A percentile compares a stretch with the other conserved stretches of the same genome.
Evolutionary conservation across 2,797 vertebrate species (phyloP).

Genomic region (Chrosomus eos): DNA sequence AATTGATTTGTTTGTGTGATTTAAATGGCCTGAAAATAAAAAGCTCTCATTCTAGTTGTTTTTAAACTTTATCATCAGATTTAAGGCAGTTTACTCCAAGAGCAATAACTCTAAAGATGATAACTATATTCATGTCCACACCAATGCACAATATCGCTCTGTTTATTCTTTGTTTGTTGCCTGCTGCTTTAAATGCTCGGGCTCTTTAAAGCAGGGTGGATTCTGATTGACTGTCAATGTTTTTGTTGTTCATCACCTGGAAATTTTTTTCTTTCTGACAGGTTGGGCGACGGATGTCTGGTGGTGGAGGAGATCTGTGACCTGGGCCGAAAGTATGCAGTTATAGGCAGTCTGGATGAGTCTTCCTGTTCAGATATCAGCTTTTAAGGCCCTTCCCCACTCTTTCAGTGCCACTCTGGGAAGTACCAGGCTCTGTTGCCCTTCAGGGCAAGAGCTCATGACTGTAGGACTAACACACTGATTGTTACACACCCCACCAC

Average conservation of each 20-base stretch:
- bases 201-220: neutral
- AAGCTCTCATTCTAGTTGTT: neutral
- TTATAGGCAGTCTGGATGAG: slow-evolving; percentile 82
- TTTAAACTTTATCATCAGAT: neutral
- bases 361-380: slow-evolving; percentile 72
- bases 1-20: neutral
- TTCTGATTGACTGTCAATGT: neutral
- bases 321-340: slow-evolving; percentile 72
- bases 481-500: slow-evolving; percentile 49
- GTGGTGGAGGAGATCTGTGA: slow-evolving; percentile 85
- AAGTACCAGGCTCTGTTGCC: slow-evolving; percentile 82
- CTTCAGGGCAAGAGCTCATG: slow-evolving; percentile 70
- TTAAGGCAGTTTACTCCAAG: neutral
- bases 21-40: neutral
- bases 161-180: neutral
- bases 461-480: slow-evolving; percentile 48
- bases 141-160: neutral
- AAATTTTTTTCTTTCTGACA: slow-evolving; percentile 63
- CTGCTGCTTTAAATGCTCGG: too few relatives aligned
- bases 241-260: neutral
- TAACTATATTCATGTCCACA: neutral
- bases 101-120: neutral
- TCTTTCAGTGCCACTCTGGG: slow-evolving; percentile 75
- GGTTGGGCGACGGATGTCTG: slow-evolving; percentile 79
- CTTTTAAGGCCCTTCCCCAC: slow-evolving; percentile 46